Base-by-base conservation (phyloP, 2,113 vertebrate species). In the Heteronetta atricapilla region DNA sequence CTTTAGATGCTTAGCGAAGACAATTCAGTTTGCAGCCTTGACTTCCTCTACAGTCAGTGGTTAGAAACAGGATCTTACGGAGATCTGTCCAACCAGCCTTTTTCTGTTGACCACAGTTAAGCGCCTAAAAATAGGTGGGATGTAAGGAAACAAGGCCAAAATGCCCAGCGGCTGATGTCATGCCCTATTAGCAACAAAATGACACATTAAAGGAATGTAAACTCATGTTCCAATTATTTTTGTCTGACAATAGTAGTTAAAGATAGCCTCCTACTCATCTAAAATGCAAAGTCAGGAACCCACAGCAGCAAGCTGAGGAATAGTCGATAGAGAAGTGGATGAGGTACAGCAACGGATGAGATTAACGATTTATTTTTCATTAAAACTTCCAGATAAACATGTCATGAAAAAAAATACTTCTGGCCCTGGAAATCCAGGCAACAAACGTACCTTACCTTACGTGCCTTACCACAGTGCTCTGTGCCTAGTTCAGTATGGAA, bases 61-160 rank as follows among this genome's bases (percentile, higher is more conserved):
- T 36, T 44, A 68, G 38, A 72, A 86, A 72, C n/a, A 31, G 34
- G 40, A 17, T 33, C 23, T 48, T 34, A 28, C 2, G 84, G 82
- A 33, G 52, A 72, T 89, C 67, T 20, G 56, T 33, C 33, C 0
- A 2, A 75, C 33, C 2, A 3, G 66, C 64, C 66, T 67, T 42
- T 22, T 56, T 72, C 11, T 4, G 38, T 1, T 79, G 83, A 56
- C 69, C 80, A 63, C 6, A 38, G 2, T 6, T 29, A 40, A 91
- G 73, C 15, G 68, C 15, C 94, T 93, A 90, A 95, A 94, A 92
- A 92, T 81, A 93, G 82, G 86, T 23, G 73, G 91, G 68, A 95
- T 63, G 80, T 63, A 75, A 86, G n/a, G 42, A 92, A 93, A 86
- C 59, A 64, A 81, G 38, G 80, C 82, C 76, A 90, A 92, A 88